A percentile compares a stretch with the other conserved stretches of the same genome.
These are phyloP conservation scores for Lerema accius DNA, from an alignment of 1,140 invertebrate species.

Conservation along the genomic window DNA sequence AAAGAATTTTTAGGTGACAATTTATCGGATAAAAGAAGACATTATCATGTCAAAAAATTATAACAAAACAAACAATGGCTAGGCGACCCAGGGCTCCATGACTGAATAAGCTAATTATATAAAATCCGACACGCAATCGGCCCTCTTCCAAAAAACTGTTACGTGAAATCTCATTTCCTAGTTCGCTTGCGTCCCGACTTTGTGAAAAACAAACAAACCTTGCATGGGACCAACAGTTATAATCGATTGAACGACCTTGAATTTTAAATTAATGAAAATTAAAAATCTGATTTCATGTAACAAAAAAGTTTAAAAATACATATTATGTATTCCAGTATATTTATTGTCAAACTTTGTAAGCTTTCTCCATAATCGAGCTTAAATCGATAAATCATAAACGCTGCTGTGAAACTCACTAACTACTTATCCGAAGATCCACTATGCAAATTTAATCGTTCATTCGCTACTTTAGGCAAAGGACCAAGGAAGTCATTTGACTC, in stretches of 20 bases:
- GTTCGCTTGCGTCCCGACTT: conserved; percentile 55
- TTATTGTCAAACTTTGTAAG: conserved; percentile 6
- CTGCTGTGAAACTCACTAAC: not conserved
- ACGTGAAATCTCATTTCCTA: conserved; percentile 77
- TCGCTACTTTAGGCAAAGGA: conserved; percentile 25
- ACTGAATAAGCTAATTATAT: conserved; percentile 75
- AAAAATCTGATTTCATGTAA: too few species aligned
- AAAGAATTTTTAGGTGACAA: conserved; percentile 24
- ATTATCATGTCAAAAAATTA: conserved; percentile 53
- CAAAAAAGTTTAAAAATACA: too few species aligned
- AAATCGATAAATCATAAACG: not conserved
- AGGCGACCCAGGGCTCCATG: conserved; percentile 58
- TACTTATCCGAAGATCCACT: conserved; percentile 5
- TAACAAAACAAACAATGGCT: conserved; percentile 66
- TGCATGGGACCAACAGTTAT: conserved; percentile 48
- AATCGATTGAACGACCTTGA: conserved; percentile 38
- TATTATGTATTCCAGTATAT: not conserved
- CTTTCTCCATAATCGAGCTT: not conserved
- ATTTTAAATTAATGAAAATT: conserved; percentile 15
- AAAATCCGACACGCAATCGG: conserved; percentile 69
- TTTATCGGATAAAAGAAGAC: conserved; percentile 48
- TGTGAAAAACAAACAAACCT: conserved; percentile 55
- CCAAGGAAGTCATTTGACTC: conserved; percentile 30
- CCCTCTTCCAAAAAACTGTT: conserved; percentile 61
- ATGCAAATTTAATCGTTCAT: conserved; percentile 34